Percentiles rank a stretch among this genome's conserved stretches.
These are phyloP conservation scores for Brachionus rotundiformis DNA, from an alignment of 1,140 invertebrate species.

Conservation along the genomic window DNA sequence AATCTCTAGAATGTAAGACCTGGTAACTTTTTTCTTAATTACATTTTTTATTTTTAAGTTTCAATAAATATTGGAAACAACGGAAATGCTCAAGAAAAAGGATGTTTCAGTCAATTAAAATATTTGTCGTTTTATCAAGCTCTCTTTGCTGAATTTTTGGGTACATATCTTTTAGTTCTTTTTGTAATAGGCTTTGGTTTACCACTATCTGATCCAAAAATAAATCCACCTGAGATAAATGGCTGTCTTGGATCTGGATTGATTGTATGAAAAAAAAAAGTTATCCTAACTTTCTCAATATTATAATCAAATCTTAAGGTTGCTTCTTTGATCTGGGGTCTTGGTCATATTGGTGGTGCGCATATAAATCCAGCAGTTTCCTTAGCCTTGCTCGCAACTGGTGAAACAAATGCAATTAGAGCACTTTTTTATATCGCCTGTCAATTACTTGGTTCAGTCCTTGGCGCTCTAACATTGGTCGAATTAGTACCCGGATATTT, in stretches of 20 bases:
- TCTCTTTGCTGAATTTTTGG: slow-evolving; percentile 42
- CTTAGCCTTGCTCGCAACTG: slow-evolving; percentile 69
- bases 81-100: background rate
- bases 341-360: slow-evolving; percentile 82
- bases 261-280: slow-evolving; percentile 55
- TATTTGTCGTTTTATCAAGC: slow-evolving; percentile 44
- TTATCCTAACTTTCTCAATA: slow-evolving; percentile 51
- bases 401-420: slow-evolving; percentile 67
- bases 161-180: slow-evolving; percentile 14
- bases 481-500: slow-evolving; percentile 64
- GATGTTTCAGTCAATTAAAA: slow-evolving; percentile 28
- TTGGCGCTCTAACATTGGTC: slow-evolving; percentile 68
- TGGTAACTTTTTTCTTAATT: background rate
- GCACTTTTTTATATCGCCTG: slow-evolving; percentile 74
- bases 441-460: slow-evolving; percentile 76
- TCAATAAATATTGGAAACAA: slow-evolving; percentile 38
- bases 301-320: background rate
- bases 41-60: background rate
- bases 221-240: background rate
- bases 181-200: background rate
- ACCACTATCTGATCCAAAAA: background rate
- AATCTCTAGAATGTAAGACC: background rate
- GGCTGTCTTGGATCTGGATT: slow-evolving; percentile 55
- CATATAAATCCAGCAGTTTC: slow-evolving; percentile 88
- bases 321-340: slow-evolving; percentile 56